Evolutionary conservation across 2,113 vertebrate genomes (phyloP), one percentile per base, ranked within the genome.

Genomic region (Solea solea): DNA sequence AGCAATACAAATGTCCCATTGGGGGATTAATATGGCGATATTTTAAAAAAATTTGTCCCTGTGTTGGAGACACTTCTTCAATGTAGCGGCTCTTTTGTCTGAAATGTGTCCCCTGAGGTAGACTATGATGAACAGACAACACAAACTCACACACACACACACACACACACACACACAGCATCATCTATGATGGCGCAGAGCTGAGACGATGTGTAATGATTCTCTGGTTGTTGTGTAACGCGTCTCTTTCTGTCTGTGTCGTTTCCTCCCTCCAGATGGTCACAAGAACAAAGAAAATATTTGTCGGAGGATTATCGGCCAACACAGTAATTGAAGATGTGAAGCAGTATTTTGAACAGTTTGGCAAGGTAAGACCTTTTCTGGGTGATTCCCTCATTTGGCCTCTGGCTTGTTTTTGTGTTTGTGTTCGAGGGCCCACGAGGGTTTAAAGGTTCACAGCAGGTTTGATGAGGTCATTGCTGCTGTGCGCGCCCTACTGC

Each of bases 261-360:
- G 69, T 54, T 67, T 72, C 28, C 64, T 80, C 52, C 83, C 41
- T 86, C 60, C 95, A 99, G 98, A 99, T 99, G 97, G 98, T 99
- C 94, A 99, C 98, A 92, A 98, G 97, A 96, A 99, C 98, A 96
- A 99, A 99, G 97, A 98, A 99, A 94, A 97, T 99, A 94, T 99
- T 99, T 91, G 98, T 99, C 89, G 98, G 98, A 67, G 98, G 98
- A 89, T 94, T 99, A 92, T 98, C 97, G 45, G 97, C 98, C 70
- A 98, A 98, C 83, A 99, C 98, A n/a, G 96, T 98, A 93, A 96
- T 98, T 93, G 98, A 99, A 90, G 98, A 99, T 1, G 97, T 99
- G 90, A 99, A 99, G 94, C 98, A 99, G 92, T 99, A 99, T 94
- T 99, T 99, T 49, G 97, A 99, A 90, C 98, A 99, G 94, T 99